Percentiles rank a stretch among this genome's conserved stretches.
Conservation (phyloP, 2,888 invertebrate genomes). For the Campopleginae sp. region DNA sequence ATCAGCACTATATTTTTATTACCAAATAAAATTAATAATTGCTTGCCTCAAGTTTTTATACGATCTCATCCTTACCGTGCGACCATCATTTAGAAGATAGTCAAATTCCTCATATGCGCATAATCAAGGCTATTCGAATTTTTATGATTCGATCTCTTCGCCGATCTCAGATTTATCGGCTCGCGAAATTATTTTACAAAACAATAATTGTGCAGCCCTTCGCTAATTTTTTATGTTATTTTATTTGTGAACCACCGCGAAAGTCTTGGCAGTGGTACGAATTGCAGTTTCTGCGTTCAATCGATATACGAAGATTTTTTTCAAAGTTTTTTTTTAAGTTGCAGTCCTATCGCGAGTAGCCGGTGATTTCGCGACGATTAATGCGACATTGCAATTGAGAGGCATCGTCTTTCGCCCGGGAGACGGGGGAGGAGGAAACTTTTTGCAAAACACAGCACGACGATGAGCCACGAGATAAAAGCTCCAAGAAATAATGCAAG, state of each 20-base stretch:
- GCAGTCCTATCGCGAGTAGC: constrained; percentile 1
- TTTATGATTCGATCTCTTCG: not conserved
- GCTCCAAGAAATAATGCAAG: constrained; percentile 28
- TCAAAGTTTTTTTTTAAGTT: not conserved
- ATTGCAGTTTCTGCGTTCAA: constrained; percentile 16
- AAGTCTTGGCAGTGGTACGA: not conserved
- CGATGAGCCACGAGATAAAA: constrained; percentile 68
- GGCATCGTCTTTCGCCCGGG: constrained; percentile 42
- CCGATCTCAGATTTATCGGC: not conserved
- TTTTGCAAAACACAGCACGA: constrained; percentile 49
- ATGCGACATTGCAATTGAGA: constrained; percentile 28
- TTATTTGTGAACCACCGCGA: not conserved
- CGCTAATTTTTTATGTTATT: not conserved
- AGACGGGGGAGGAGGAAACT: not conserved
- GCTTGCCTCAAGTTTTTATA: not conserved
- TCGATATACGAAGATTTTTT: constrained; percentile 8
- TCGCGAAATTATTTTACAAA: not conserved
- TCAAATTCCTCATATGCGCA: not conserved
- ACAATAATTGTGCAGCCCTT: not conserved
- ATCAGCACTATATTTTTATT: constrained; percentile 65
- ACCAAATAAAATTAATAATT: constrained; percentile 16
- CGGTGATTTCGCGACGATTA: constrained; percentile 26
- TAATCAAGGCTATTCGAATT: not conserved
- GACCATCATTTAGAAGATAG: not conserved
- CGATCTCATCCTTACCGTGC: constrained; percentile 1